Base-by-base conservation (phyloP, 2,113 vertebrate genomes). In the Crotalus tigris region DNA sequence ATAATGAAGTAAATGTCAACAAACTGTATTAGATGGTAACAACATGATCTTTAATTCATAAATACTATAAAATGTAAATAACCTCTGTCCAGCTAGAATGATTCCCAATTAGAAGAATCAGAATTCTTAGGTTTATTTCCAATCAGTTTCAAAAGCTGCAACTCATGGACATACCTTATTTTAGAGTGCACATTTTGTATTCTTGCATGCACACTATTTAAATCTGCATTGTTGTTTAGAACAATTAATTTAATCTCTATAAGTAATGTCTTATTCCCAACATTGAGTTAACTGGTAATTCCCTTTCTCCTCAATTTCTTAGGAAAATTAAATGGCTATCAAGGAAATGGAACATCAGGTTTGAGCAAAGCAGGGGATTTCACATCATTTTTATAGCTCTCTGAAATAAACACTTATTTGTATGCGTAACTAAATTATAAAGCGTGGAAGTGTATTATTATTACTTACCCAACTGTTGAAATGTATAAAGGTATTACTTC, bases 241-340 rank as follows among this genome's bases (percentile, higher is more conserved):
- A 69, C 1, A 91, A 19, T 57, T 91, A 92, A 92, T 89, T 26
- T 53, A 10, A 93, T 23, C 15, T n/a, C 17, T 13, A 61, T 15
- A 33, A 92, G 46, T 9, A 17, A 26, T 93, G 4, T 90, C 85
- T 95, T 93, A 75, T 23, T 93, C 88, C 29, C 39, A 91, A 54
- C 11, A 26, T 3, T 49, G 33, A 94, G 5, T 87, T 94, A 92
- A 94, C 1, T n/a, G 39, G 21, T 93, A 94, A 49, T 91, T 44
- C 0, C 12, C 0, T 4, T 64, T 90, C 75, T 93, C 61, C 51
- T 23, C 1, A 3, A 91, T 93, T 93, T 95, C 89, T 17, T 10
- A 12, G 33, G 92, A 92, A 94, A 61, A 87, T 94, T 88, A 94
- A 85, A 91, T 33, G 23, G 2, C 3, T 91, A 17, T 69, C 53